Conservation (phyloP, 1,140 invertebrate genomes). For the Coelopa frigida region DNA sequence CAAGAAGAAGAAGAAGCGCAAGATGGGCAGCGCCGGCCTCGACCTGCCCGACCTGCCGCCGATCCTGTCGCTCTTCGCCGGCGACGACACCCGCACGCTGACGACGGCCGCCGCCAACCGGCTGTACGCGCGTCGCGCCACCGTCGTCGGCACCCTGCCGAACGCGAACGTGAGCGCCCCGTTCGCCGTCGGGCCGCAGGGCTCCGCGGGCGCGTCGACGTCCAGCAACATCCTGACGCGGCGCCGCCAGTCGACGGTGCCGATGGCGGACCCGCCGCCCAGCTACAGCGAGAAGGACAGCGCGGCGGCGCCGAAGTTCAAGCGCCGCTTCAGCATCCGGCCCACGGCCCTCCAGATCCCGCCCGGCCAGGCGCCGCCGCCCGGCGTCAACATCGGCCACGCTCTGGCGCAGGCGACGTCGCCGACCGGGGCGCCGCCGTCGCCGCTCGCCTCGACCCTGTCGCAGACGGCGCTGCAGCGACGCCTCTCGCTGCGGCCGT, state of each 20-base stretch:
- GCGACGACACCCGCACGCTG: constrained; percentile 25
- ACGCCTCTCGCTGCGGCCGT: constrained; percentile 38
- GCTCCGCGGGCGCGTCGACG: not conserved
- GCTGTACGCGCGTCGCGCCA: constrained; percentile 34
- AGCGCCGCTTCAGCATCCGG: constrained; percentile 39
- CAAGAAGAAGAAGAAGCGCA: constrained; percentile 44
- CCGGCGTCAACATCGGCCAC: constrained; percentile 18
- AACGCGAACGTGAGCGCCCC: constrained; percentile 5
- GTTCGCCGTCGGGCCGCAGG: not conserved
- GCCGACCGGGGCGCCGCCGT: constrained; percentile 12
- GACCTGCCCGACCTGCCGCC: constrained; percentile 41
- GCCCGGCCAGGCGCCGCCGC: constrained; percentile 37
- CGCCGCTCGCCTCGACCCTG: not conserved
- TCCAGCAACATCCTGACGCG: constrained; percentile 11
- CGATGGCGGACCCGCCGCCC: constrained; percentile 32
- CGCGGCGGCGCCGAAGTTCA: constrained; percentile 24
- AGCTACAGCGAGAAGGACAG: constrained; percentile 27
- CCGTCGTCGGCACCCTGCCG: constrained; percentile 37
- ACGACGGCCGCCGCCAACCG: constrained; percentile 32
- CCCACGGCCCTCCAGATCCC: constrained; percentile 41
- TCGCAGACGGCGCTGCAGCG: constrained; percentile 36
- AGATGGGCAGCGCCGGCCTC: constrained; percentile 51
- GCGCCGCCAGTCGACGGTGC: constrained; percentile 17
- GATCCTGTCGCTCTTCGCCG: constrained; percentile 32
- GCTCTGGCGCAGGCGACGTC: constrained; percentile 11